A percentile compares a stretch with the other conserved stretches of the same genome.
Evolutionary conservation across 2,113 vertebrate species (phyloP).

Genomic region (Neogale vison): DNA sequence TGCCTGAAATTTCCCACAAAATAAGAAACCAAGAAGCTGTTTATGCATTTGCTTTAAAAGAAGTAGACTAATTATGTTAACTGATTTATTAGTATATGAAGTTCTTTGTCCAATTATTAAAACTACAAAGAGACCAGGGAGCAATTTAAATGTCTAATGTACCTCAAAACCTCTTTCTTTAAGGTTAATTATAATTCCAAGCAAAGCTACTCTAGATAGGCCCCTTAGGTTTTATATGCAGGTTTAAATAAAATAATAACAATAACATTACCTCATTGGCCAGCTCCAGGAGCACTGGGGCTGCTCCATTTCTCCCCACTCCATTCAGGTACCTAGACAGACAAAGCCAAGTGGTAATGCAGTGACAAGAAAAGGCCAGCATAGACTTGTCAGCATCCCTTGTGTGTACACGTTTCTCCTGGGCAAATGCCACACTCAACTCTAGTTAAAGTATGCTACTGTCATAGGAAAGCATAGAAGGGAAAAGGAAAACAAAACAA

Average conservation of each 20-base stretch:
- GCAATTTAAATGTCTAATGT: conserved; percentile 86
- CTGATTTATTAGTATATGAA: conserved; percentile 93
- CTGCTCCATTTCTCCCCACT: conserved; percentile 88
- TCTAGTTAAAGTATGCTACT: conserved; percentile 81
- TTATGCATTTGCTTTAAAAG: conserved; percentile 88
- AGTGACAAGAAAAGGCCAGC: conserved; percentile 86
- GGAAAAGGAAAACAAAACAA: conserved; percentile 59
- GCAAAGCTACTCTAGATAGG: conserved; percentile 80
- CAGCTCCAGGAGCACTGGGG: conserved; percentile 93
- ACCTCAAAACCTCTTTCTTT: conserved; percentile 81
- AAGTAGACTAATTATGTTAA: conserved; percentile 90
- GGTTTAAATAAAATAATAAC: conserved; percentile 71
- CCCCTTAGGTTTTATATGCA: conserved; percentile 81
- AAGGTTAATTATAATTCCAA: conserved; percentile 86
- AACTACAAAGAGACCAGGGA: conserved; percentile 92
- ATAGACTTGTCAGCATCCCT: conserved; percentile 86
- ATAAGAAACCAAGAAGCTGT: conserved; percentile 83
- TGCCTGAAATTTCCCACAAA: conserved; percentile 75
- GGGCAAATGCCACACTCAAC: conserved; percentile 84
- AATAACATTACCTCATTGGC: conserved; percentile 96
- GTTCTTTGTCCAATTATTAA: conserved; percentile 93
- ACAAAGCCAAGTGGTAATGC: conserved; percentile 85
- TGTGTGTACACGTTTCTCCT: conserved; percentile 83
- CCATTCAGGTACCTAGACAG: conserved; percentile 93
- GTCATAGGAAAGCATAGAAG: conserved; percentile 56